Base-by-base conservation (phyloP, 1,140 invertebrate genomes). In the Cotesia typhae region DNA sequence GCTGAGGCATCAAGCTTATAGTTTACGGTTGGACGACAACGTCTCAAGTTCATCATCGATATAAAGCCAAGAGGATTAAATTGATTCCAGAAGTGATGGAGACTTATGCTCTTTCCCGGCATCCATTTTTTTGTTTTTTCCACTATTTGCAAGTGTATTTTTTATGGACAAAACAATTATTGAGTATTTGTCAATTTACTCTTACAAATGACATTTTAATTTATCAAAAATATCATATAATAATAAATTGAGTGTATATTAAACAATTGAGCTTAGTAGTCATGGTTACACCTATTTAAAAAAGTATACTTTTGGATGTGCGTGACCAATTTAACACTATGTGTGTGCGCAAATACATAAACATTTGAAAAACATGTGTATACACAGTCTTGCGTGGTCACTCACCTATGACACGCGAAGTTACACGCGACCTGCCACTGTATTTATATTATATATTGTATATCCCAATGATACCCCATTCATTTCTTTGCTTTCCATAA, bases 271-370 rank as follows among this genome's bases (percentile, higher is more conserved):
- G 61, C 69, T 69, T 63, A 77, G 79, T 80, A 76, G 76, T 71
- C 75, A 80, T 80, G 79, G 79, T 77, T 78, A 79, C 78, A 60
- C 37, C n/a, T n/a, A 35, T 28, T 69, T 38, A 57, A n/a, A 68
- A 64, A 60, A 47, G 51, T 28, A 20, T 47, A n/a, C 52, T 47
- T 38, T 41, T 38, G 67, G 75, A 61, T 70, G 73, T 80, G 80
- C 78, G 79, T 82, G 80, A 81, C 77, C 76, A 80, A 82, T 81
- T 81, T 81, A 77, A 80, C 79, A 81, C 78, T 74, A 73, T 61
- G 65, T 80, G 74, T 76, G 76, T 77, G 75, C 74, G 76, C 47
- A 51, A 52, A 53, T 67, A 71, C 35, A 70, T 67, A 10, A 55
- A 67, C 53, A 41, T 36, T 28, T 65, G 57, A 28, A 17, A 64